Evolutionary conservation across 2,797 vertebrate species (phyloP).

Genomic region (Acestrorhynchus altus): DNA sequence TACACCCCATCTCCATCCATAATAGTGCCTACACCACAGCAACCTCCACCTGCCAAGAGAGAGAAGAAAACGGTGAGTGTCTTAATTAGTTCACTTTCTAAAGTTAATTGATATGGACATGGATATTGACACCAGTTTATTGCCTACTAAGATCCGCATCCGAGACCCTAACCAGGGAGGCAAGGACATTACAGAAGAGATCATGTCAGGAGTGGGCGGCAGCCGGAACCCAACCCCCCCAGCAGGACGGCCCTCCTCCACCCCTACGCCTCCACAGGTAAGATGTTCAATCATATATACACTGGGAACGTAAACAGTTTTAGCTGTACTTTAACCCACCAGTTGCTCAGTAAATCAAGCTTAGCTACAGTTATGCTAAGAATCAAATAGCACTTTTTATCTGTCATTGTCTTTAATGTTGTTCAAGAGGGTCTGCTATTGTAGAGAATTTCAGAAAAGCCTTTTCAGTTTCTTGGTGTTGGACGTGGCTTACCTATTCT

Average conservation of each 20-base stretch:
- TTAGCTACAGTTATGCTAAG: background rate
- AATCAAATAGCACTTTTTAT: background rate
- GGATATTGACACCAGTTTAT: constrained; percentile 60
- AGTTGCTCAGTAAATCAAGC: background rate
- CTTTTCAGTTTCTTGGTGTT: constrained; percentile 9
- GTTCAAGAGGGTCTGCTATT: background rate
- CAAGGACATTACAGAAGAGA: constrained; percentile 98
- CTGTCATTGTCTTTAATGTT: background rate
- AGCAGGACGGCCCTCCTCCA: constrained; percentile 85
- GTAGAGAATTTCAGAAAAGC: background rate
- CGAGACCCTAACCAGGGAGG: constrained; percentile 98
- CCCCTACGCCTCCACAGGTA: constrained; percentile 95
- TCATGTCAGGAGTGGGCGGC: constrained; percentile 84
- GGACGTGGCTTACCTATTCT: constrained; percentile 31
- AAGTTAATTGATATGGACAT: background rate
- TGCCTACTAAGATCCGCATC: constrained; percentile 91
- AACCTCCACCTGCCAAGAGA: constrained; percentile 93
- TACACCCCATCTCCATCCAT: constrained; percentile 91
- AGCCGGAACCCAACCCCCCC: constrained; percentile 82
- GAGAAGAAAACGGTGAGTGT: constrained; percentile 96
- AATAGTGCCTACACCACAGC: constrained; percentile 98
- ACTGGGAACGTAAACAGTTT: background rate
- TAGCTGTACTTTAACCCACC: background rate
- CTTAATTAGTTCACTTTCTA: background rate
- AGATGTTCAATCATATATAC: constrained; percentile 31